phyloP scores from a whole-genome alignment of 2,888 invertebrate genomes.

The Oxyteleia sp. region DNA sequence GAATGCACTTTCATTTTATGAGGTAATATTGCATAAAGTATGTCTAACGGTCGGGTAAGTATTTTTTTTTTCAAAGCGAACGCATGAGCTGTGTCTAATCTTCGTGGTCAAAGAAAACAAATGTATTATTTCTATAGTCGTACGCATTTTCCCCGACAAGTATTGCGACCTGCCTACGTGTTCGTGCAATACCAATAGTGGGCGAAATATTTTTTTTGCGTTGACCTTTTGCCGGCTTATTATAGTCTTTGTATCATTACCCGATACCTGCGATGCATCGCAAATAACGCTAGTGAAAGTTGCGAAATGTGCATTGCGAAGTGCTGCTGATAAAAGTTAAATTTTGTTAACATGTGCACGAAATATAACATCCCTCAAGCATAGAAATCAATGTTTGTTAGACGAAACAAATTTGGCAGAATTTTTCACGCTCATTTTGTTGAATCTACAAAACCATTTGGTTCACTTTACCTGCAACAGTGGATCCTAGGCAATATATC shows the following conservation, averaged over 20 bases:
- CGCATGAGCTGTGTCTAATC: slow-evolving; percentile 52
- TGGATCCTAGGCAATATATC: too few relatives aligned
- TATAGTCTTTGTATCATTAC: slow-evolving; percentile 71
- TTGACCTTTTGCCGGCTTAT: slow-evolving; percentile 81
- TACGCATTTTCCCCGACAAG: slow-evolving; percentile 46
- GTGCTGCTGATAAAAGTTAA: too few relatives aligned
- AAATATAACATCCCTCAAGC: too few relatives aligned
- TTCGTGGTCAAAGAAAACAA: slow-evolving; percentile 59
- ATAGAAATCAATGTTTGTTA: too few relatives aligned
- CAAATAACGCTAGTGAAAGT: slow-evolving; percentile 70
- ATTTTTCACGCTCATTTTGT: too few relatives aligned
- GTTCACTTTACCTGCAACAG: too few relatives aligned
- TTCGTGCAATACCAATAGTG: slow-evolving; percentile 78
- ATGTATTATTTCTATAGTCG: slow-evolving; percentile 46
- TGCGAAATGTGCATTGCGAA: slow-evolving; percentile 34
- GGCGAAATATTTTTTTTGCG: slow-evolving; percentile 80
- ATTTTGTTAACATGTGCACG: too few relatives aligned
- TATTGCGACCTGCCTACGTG: slow-evolving; percentile 65
- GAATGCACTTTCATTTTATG: slow-evolving; percentile 64
- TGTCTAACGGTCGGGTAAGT: slow-evolving; percentile 49
- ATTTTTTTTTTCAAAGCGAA: slow-evolving; percentile 37
- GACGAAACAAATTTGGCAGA: too few relatives aligned
- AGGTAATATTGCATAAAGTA: slow-evolving; percentile 61
- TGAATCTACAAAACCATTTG: too few relatives aligned
- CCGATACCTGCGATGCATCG: slow-evolving; percentile 70